Evolutionary conservation across 2,113 vertebrate species (phyloP), one percentile per base, ranked within the genome.

Genomic region (Agapornis roseicollis): DNA sequence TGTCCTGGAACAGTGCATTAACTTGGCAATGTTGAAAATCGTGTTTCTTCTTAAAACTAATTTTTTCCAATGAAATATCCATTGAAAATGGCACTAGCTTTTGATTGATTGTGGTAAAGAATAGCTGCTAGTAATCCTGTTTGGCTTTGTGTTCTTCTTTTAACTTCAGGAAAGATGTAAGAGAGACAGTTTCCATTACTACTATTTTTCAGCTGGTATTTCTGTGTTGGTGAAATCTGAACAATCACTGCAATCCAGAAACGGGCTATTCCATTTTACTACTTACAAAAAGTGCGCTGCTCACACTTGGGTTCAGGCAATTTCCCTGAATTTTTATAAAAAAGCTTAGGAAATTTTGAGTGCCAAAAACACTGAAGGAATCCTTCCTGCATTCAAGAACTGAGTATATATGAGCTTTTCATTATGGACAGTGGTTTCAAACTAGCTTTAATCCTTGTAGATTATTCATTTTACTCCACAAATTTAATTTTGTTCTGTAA

Each of bases 1-100:
- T 88, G 78, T 91, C 73, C 87, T 53, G 87, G 83, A 95, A 93
- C 71, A 83, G 24, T 39, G 55, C 41, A 41, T 77, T 90, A 90
- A 73, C 41, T 90, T 95, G 73, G 88, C 79, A 73, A n/a, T 50
- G 81, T 55, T 96, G 49, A 82, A 88, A 96, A 91, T 82, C 66
- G 83, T 88, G 74, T 83, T 91, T 83, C 85, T 85, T 50, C 83
- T 94, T 85, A 91, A 85, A 93, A 80, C 17, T 55, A 37, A 58
- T 89, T 88, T 95, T 90, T 33, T 78, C 53, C 31, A 77, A 27
- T 78, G 81, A 88, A 95, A 88, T 66, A 82, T 33, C 87, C 11
- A 39, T 83, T 85, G 81, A 68, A 96, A 93, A 77, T 77, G 9
- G 16, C 72, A 58, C 37, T 66, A 77, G 49, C 28, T 89, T 96